Evolutionary conservation across 1,140 invertebrate species (phyloP).

Genomic region (Odontomachus brunneus): DNA sequence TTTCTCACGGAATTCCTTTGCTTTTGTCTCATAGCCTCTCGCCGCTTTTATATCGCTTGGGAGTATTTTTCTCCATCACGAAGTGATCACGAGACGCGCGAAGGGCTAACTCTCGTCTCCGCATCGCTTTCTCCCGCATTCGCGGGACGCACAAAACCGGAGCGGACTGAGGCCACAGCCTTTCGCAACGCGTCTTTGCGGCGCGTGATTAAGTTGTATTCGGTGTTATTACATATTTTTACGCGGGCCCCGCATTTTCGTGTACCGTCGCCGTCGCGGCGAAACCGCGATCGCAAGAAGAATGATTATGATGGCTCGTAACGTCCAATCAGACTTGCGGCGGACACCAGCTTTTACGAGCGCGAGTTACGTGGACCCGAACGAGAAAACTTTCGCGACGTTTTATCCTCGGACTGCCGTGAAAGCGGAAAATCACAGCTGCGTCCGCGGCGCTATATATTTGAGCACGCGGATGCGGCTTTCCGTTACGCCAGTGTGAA

Average conservation of each 20-base stretch:
- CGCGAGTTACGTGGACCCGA: neutral
- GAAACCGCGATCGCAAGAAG: constrained; percentile 1
- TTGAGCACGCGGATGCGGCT: neutral
- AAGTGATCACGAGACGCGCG: constrained; percentile 20
- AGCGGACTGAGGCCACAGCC: neutral
- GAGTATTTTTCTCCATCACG: constrained; percentile 35
- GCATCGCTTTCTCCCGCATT: constrained; percentile 39
- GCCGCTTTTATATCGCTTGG: constrained; percentile 10
- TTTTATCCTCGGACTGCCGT: neutral
- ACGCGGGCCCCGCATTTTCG: neutral
- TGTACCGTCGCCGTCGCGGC: constrained; percentile 12
- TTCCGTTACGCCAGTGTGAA: neutral
- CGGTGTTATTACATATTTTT: constrained; percentile 39
- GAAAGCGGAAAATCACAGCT: constrained; percentile 29
- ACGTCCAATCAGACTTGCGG: constrained; percentile 34
- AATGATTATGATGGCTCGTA: constrained; percentile 28
- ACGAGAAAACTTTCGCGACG: constrained; percentile 40
- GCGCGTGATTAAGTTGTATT: constrained; percentile 31
- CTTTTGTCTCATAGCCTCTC: neutral
- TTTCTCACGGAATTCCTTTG: neutral
- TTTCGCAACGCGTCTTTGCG: constrained; percentile 12
- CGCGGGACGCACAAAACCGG: neutral
- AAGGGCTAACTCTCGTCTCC: constrained; percentile 3
- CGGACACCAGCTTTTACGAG: constrained; percentile 23
- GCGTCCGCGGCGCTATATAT: neutral